Percentiles rank a stretch among this genome's conserved stretches.
These are phyloP conservation scores for Conus betulinus DNA, from an alignment of 1,140 invertebrate species.

Conservation along the genomic window DNA sequence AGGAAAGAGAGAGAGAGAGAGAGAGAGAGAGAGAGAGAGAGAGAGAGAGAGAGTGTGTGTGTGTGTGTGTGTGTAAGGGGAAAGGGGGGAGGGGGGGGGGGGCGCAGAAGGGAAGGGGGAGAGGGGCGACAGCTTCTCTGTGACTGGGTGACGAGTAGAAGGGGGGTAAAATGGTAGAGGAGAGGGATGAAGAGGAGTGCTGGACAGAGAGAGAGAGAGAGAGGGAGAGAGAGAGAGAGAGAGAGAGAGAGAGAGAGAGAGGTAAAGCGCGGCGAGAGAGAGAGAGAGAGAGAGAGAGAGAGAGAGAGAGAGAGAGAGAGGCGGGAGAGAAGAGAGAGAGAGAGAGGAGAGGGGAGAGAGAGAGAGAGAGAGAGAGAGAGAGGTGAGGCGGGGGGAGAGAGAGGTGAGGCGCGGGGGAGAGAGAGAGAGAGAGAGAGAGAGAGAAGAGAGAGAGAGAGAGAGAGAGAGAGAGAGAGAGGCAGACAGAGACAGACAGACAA, in stretches of 20 bases:
- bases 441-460: constrained; percentile 12
- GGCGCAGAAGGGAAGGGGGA: no score
- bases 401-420: no score
- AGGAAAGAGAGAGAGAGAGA: constrained; percentile 6
- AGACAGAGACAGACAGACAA: no score
- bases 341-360: neutral
- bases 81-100: neutral
- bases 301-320: no score
- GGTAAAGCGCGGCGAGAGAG: no score
- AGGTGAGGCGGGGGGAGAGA: no score
- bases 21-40: constrained; percentile 15
- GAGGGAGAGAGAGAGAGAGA: constrained; percentile 6
- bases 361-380: constrained; percentile 10
- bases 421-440: neutral
- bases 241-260: neutral
- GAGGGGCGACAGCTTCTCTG: neutral
- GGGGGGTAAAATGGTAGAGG: neutral
- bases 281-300: no score
- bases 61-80: neutral
- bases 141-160: neutral
- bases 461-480: no score
- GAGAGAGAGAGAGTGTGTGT: neutral
- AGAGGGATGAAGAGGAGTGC: no score
- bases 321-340: no score
- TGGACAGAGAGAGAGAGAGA: no score